Evolutionary conservation across 1,140 invertebrate species (phyloP), one percentile per base, ranked within the genome.

Genomic region (Aphelenchoides fujianensis): DNA sequence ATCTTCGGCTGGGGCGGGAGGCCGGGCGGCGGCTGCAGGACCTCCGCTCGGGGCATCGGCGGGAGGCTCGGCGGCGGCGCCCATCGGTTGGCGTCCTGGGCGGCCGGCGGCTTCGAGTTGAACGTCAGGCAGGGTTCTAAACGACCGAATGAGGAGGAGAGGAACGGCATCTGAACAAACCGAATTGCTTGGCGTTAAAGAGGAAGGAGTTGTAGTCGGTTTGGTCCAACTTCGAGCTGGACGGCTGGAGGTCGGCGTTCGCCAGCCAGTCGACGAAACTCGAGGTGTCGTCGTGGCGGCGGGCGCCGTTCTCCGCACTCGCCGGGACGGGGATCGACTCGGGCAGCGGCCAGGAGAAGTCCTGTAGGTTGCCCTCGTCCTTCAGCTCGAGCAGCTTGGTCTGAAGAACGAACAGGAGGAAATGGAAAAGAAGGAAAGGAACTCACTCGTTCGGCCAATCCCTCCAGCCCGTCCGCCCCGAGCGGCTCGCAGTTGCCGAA

Each of bases 361-460:
- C 63, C 37, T 16, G 12, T 23, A 48, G n/a, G 19, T 1, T 27
- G 35, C 16, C 54, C 34, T 69, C 3, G 36, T 67, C 54, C 5
- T 27, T 34, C 5, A 67, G 35, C 30, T 69, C 68, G 28, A 70
- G 28, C 64, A 68, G 63, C 59, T n/a, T 5, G 5, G 55, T 3
- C 63, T 69, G 34, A 31, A 68, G 27, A 34, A n/a, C 3, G 32
- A 69, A 69, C 1, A 70, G 27, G 36, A 28, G n/a, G n/a, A 23
- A n/a, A 34, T 69, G 16, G 1, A 55, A 48, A 68, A 71, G 31
- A 36, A 32, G n/a, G 61, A 69, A 12, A 70, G 31, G 7, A 27
- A 78, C n/a, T n/a, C n/a, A n/a, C 78, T 27, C 69, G 59, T 53
- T 66, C 77, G 16, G 76, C 64, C 41, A 78, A 76, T 16, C 48